Evolutionary conservation across 1,140 invertebrate species (phyloP).

Genomic region (Camponotus pennsylvanicus): DNA sequence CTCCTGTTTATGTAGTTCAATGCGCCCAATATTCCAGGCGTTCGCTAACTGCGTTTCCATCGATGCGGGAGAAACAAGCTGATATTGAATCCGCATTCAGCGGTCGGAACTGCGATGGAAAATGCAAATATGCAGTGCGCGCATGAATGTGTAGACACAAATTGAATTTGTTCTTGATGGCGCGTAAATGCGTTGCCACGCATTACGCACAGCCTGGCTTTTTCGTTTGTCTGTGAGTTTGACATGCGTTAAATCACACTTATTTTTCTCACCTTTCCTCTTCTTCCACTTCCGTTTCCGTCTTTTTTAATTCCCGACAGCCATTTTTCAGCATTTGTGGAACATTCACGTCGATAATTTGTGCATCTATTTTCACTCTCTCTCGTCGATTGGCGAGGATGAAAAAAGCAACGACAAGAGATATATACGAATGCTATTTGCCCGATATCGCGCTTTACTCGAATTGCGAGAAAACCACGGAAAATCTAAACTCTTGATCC

Average conservation of each 20-base stretch:
- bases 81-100: slow-evolving; percentile 39
- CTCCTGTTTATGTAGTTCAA: slow-evolving; percentile 26
- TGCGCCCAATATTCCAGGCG: slow-evolving; percentile 21
- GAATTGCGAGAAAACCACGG: neutral
- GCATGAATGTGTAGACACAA: neutral
- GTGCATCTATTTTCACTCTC: neutral
- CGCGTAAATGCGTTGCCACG: neutral
- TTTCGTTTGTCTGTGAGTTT: neutral
- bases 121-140: neutral
- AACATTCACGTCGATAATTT: neutral
- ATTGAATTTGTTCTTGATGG: slow-evolving; percentile 16
- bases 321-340: neutral
- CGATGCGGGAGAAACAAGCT: slow-evolving; percentile 5
- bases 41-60: slow-evolving; percentile 11
- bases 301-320: slow-evolving; percentile 1
- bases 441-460: neutral
- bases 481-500: slow-evolving; percentile 28
- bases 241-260: neutral
- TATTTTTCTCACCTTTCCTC: too few relatives aligned
- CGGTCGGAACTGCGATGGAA: neutral
- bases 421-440: neutral
- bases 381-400: neutral
- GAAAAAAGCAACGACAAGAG: neutral
- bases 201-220: neutral
- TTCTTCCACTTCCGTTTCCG: neutral